Evolutionary conservation across 64 coral and sea anemone species (phyloP), one percentile per base, ranked within the genome.

Genomic region (Porites australiensis): DNA sequence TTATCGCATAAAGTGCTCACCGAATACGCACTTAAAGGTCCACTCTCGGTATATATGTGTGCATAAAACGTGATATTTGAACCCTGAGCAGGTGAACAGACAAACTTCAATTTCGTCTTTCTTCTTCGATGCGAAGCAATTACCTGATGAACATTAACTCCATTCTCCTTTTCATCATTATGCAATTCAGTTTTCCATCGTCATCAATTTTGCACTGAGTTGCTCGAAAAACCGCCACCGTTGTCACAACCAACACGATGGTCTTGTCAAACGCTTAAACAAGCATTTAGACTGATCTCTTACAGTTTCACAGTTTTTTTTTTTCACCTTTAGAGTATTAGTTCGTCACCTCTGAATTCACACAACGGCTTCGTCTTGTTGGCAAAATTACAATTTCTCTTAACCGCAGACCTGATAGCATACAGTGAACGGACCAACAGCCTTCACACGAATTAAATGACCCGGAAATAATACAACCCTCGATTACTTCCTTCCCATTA

Each of bases 31-130:
- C 13, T 65, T 61, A 64, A n/a, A 45, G 1, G 7, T 13, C 43
- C 15, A 20, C 27, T 37, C 27, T 37, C 27, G 27, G 27, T 1
- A 37, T 37, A 37, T 37, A 37, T 37, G 27, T 83, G 0, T 83
- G 58, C 13, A 84, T 18, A 64, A 23, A 84, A 12, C 64, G 45
- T 45, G 13, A 13, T 63, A 84, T 84, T 84, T 69, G 61, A 68
- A 5, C 11, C 52, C 3, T 63, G 49, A 68, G 47, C 81, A 84
- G 45, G 45, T 84, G 81, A 84, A 83, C n/a, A 68, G 51, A 16
- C 16, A 50, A 76, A 84, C 14, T 67, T 47, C 43, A 44, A 83
- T 50, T 83, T 8, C 44, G 16, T 18, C 44, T 83, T 50, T 84
- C 45, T 68, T 68, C 60, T 7, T 82, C 27, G 22, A 82, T 47